Evolutionary conservation across 2,113 vertebrate species (phyloP), one percentile per base, ranked within the genome.

Genomic region (Astur gentilis): DNA sequence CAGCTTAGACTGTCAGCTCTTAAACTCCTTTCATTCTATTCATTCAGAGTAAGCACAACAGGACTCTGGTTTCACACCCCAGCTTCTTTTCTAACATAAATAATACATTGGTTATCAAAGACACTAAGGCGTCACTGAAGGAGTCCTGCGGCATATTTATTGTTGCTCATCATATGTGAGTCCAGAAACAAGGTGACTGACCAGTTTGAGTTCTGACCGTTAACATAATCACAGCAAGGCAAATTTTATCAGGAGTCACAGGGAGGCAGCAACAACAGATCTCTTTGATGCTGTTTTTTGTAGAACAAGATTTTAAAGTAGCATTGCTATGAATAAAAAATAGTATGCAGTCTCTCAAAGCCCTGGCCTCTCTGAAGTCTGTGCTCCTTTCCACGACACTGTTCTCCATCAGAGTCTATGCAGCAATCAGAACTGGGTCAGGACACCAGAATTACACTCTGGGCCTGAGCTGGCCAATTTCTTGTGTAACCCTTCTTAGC

Each of bases 51-150:
- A 67, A 89, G 91, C 70, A 87, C 89, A 79, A 83, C 25, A 22
- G 54, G 91, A 91, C 50, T 67, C 90, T 20, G 32, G 50, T 93
- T 96, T 94, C 87, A 87, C 91, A 93, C 89, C 72, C 61, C 73
- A 84, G 69, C 44, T 79, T 87, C 52, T 91, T 83, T 79, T 44
- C 89, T 87, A 92, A 76, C 4, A 72, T 36, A 91, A 95, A 95
- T 76, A 94, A 95, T 25, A 50, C 77, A 85, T 32, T 50, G 38
- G 55, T 88, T 64, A 93, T 57, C 65, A 83, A 34, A 90, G 87
- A 55, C 83, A 71, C 82, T 61, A 61, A 2, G 1, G 80, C 5
- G 1, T 60, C 89, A 54, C 57, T 3, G 0, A 84, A 55, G 70
- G 81, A 70, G 77, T 85, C 70, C 82, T 66, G 82, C 55, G 86